Conservation (phyloP, 2,797 vertebrate species). For the Enteromius afrohamiltoni region DNA sequence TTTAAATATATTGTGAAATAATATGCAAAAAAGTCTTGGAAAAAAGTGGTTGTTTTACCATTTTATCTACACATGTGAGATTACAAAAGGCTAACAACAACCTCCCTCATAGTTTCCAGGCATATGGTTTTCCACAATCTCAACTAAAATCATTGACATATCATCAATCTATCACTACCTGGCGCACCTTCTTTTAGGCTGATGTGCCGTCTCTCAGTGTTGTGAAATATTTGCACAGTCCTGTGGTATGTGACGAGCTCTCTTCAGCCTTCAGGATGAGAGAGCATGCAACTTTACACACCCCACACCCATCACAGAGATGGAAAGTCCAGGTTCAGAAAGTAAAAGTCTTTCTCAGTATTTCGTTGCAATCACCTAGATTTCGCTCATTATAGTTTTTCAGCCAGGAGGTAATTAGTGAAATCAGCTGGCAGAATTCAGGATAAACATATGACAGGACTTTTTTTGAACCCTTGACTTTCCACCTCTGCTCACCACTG, state of each 20-base stretch:
- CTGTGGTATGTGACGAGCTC: constrained; percentile 73
- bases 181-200: constrained; percentile 50
- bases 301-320: constrained; percentile 1
- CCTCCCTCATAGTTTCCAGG: not conserved
- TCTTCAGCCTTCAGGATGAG: constrained; percentile 55
- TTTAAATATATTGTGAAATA: not conserved
- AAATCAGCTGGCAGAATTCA: too few species aligned
- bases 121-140: not conserved
- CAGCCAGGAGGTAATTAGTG: too few species aligned
- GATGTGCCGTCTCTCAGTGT: constrained; percentile 73
- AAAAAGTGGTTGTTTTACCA: not conserved
- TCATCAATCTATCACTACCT: constrained; percentile 29
- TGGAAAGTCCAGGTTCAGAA: too few species aligned
- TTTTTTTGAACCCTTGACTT: too few species aligned
- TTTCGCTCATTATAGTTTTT: too few species aligned
- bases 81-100: not conserved
- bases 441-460: too few species aligned
- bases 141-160: constrained; percentile 9
- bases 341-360: too few species aligned
- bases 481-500: not conserved
- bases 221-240: constrained; percentile 78
- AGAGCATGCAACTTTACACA: constrained; percentile 17
- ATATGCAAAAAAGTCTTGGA: not conserved
- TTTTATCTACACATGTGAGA: not conserved
- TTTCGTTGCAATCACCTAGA: too few species aligned